Evolutionary conservation across 2,113 vertebrate genomes (phyloP).

Genomic region (Microcebus murinus): DNA sequence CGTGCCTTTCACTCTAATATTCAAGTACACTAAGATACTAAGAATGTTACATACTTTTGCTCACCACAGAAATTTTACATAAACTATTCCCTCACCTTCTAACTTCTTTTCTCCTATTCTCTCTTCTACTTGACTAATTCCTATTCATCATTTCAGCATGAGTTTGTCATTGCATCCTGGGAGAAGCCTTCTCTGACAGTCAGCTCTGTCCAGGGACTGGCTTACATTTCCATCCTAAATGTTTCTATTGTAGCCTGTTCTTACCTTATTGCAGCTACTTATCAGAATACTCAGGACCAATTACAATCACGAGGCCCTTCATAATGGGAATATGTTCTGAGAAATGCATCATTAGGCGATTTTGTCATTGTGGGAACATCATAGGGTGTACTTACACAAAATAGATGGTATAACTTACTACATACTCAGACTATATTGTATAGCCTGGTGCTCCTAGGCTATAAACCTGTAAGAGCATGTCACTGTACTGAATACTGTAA

Average conservation of each 20-base stretch:
- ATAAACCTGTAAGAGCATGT: background rate
- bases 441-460: background rate
- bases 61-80: background rate
- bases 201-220: background rate
- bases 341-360: background rate
- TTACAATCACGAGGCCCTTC: background rate
- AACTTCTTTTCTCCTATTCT: background rate
- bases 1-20: conserved; percentile 13
- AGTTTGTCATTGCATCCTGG: background rate
- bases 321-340: background rate
- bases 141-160: background rate
- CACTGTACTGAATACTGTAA: background rate
- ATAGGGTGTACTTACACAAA: background rate
- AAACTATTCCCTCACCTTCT: background rate
- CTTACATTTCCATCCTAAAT: background rate
- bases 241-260: background rate
- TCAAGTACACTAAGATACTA: background rate
- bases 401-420: background rate
- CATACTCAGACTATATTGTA: background rate
- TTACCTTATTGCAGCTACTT: background rate
- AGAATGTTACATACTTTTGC: background rate
- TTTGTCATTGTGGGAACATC: background rate
- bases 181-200: background rate
- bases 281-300: background rate
- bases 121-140: background rate